Evolutionary conservation across 2,888 invertebrate genomes (phyloP), one percentile per base, ranked within the genome.

Genomic region (Yponomeuta cagnagella): DNA sequence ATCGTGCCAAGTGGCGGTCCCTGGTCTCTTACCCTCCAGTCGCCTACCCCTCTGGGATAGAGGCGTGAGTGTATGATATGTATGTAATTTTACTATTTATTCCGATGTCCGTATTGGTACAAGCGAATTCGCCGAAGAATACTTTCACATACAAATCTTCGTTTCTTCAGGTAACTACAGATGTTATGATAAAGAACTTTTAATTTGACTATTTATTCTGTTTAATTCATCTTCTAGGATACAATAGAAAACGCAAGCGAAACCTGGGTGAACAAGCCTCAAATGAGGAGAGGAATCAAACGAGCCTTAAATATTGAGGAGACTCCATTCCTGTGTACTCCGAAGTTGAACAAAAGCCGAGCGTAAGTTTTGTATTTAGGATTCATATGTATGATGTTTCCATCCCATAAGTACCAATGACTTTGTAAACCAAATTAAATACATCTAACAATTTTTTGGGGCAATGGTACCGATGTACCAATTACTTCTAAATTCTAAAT

Each of bases 281-380:
- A 82, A 71, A 82, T 84, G 78, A 84, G 85, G 12, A 82, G 82
- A 63, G 92, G 91, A 0, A 74, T 92, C 30, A 93, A 93, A 73
- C 82, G 93, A 0, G 87, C 86, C 1, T 79, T 92, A 6, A 84
- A 85, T 71, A 86, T 89, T 71, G 94, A 94, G 75, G 92, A 93
- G 8, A 94, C 93, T 0, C 95, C 95, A 0, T 95, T 95, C 77
- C 89, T 95, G 65, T 93, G 94, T 72, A 94, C 94, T 0, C 94
- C 94, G 0, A 93, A 93, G 75, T 72, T 90, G 37, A 76, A 77
- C 1, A 80, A 83, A 12, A 80, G 79, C 1, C 84, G 80, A 72
- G 89, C 89, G 91, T 90, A 80, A 73, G 69, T 15, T 33, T 37
- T n/a, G 9, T 52, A 1, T 52, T 52, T 52, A 33, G 33, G 33